Base-by-base conservation (phyloP, 2,888 invertebrate genomes). In the Pollenia amentaria region DNA sequence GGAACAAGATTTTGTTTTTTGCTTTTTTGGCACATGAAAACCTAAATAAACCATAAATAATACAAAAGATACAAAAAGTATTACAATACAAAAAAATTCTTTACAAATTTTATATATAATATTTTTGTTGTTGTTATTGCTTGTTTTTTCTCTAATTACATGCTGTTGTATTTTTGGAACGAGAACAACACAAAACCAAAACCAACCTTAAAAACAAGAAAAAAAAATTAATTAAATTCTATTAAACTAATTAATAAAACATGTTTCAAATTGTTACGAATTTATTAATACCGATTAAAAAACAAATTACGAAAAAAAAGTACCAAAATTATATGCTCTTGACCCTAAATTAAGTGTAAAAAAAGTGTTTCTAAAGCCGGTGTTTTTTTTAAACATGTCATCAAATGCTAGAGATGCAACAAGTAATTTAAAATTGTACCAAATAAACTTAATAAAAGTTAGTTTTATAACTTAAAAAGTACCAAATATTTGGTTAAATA, bases 31-130 rank as follows among this genome's bases (percentile, higher is more conserved):
- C 76, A 69, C 60, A 67, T 46, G 29, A 48, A 70, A 77, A 70
- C 70, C 14, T 51, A 82, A 76, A 82, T 51, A 76, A 70, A 82
- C 53, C 70, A 64, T 70, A 69, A 77, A 77, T 62, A 77, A 60
- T 40, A 70, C n/a, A 64, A 64, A 55, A 72, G 14, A 18, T 53
- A 10, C 18, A 53, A 53, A 21, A 53, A 53, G 16, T 29, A 60
- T n/a, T n/a, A 67, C 38, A 57, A 46, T 14, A 53, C 3, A 65
- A 73, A 65, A 48, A 29, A 29, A 29, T 29, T 29, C 4, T 29
- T 51, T 60, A 38, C 48, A 75, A 38, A 48, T 62, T 18, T 72
- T 21, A 67, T 67, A 10, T 12, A 67, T 46, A 44, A 60, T 73
- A 51, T 2, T 46, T 29, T 48, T 78, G 16, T 57, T 78, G 57